Base-by-base conservation (phyloP, 2,888 invertebrate genomes). In the Xylota segnis region DNA sequence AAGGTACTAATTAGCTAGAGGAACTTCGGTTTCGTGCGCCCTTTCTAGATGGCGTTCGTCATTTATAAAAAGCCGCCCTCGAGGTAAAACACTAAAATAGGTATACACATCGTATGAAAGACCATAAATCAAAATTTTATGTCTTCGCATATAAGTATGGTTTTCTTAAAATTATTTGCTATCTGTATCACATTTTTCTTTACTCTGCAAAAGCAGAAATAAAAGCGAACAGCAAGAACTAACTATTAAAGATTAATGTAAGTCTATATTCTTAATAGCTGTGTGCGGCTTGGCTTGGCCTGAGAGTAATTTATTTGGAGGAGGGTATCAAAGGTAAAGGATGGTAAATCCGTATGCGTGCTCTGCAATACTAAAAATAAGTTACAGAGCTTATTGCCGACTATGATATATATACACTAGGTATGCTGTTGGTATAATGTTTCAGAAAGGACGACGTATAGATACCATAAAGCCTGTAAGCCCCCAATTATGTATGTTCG, bases 281-380 rank as follows among this genome's bases (percentile, higher is more conserved):
- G 14, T 32, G 4, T 14, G n/a, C 14, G n/a, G n/a, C n/a, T 27
- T 29, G 23, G 23, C 23, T 23, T 23, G 23, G 14, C 27, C 5
- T n/a, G n/a, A n/a, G 54, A 29, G 27, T 9, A 29, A 29, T 50
- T 37, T 23, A 23, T 66, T 52, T 45, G 27, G 6, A 59, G 23
- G 14, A 6, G 32, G 10, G 58, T 16, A 65, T 54, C 40, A 68
- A 68, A 68, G 16, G 52, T 54, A 59, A 34, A 68, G 5, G 12
- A 37, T 54, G 7, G n/a, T n/a, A 63, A 74, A 40, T 47, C 59
- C 47, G 71, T 59, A 59, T 71, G 59, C 58, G 45, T 71, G 47
- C 70, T 27, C 40, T 54, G 34, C 54, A 43, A 50, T 43, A 61
- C 72, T 72, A 72, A 72, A 61, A 72, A 72, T 72, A 72, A 72